Conservation (phyloP, 2,797 vertebrate genomes). For the Limnodromus scolopaceus region DNA sequence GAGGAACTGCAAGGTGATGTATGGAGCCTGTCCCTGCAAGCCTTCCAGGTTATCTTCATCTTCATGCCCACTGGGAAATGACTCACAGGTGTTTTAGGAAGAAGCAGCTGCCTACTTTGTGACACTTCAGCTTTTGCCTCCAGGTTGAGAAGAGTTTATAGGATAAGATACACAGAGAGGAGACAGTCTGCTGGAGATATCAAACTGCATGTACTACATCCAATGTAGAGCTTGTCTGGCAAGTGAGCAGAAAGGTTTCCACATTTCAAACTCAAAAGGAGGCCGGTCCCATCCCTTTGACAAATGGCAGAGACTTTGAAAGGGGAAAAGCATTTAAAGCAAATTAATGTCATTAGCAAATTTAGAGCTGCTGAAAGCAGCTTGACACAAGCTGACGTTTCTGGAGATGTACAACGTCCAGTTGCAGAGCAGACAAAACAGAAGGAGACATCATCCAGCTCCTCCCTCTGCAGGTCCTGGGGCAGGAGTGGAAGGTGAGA, state of each 20-base stretch:
- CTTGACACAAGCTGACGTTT: not conserved
- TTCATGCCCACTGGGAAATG: slow-evolving; percentile 61
- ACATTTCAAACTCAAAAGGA: not conserved
- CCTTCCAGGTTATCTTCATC: slow-evolving; percentile 61
- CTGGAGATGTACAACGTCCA: not conserved
- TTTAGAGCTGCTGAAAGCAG: slow-evolving; percentile 27
- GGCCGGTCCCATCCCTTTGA: not conserved
- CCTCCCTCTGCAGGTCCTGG: not conserved
- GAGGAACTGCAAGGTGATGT: not conserved
- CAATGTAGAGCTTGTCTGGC: not conserved
- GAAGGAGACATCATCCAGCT: not conserved
- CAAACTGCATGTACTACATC: slow-evolving; percentile 18
- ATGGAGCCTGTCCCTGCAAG: slow-evolving; percentile 46
- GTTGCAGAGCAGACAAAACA: not conserved
- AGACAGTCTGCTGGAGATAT: slow-evolving; percentile 58
- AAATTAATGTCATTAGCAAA: not conserved
- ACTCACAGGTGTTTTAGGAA: slow-evolving; percentile 70
- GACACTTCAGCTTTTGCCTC: slow-evolving; percentile 59
- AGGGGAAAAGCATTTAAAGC: slow-evolving; percentile 6
- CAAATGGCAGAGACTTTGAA: not conserved
- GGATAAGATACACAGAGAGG: slow-evolving; percentile 12
- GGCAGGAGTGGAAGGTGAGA: not conserved
- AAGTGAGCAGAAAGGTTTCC: slow-evolving; percentile 2
- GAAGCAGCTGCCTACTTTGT: slow-evolving; percentile 56
- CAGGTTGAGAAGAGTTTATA: slow-evolving; percentile 37